Evolutionary conservation across 2,113 vertebrate species (phyloP).

Genomic region (Mixornis gularis): DNA sequence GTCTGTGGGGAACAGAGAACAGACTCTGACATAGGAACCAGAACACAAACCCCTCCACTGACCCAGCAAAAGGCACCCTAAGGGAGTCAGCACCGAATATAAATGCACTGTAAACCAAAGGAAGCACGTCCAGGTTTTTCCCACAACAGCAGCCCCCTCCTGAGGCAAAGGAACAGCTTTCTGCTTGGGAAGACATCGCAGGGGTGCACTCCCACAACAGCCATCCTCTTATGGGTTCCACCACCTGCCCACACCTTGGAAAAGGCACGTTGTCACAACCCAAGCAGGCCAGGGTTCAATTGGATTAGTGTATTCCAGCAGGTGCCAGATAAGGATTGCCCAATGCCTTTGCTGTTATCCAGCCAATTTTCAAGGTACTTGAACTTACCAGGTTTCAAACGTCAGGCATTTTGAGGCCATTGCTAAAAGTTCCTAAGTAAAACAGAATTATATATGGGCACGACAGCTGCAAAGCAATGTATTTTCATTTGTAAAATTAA

Average conservation of each 20-base stretch:
- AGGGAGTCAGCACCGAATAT: not conserved
- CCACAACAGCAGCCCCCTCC: not conserved
- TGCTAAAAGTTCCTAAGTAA: not conserved
- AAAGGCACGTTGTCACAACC: accelerated
- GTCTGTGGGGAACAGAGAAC: not conserved
- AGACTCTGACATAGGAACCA: accelerated
- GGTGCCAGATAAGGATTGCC: not conserved
- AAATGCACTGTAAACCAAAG: not conserved
- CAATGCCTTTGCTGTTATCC: not conserved
- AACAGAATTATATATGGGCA: not conserved
- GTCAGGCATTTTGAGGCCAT: not conserved
- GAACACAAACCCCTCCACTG: not conserved
- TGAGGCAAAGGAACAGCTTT: not conserved
- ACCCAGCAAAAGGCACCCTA: not conserved
- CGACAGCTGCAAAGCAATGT: not conserved
- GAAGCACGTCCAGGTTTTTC: accelerated
- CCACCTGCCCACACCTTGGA: not conserved
- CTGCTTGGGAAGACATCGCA: not conserved
- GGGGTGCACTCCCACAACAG: not conserved
- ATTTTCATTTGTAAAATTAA: not conserved
- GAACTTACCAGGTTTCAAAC: not conserved
- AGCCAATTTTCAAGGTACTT: not conserved
- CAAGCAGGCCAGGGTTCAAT: not conserved
- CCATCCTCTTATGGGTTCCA: accelerated
- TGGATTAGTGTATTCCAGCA: not conserved